Conservation (phyloP, 2,113 vertebrate species). For the Epinephelus lanceolatus region DNA sequence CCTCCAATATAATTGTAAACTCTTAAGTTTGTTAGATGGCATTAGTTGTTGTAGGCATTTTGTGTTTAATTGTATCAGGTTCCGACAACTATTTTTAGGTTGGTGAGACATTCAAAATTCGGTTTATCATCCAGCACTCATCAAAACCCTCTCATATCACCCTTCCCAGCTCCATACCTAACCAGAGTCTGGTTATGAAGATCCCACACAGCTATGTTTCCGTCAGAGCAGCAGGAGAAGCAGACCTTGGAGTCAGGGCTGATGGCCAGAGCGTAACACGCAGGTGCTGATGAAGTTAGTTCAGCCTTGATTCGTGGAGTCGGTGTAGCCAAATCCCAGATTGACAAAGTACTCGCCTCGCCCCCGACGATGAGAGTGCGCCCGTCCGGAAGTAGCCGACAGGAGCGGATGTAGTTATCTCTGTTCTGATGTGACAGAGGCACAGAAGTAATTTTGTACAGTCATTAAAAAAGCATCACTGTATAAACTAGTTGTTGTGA, state of each 20-base stretch:
- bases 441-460: neutral
- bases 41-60: too few relatives aligned
- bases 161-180: conserved; percentile 83
- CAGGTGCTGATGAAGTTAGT: conserved; percentile 93
- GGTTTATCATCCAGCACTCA: too few relatives aligned
- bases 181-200: conserved; percentile 98
- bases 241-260: conserved; percentile 98
- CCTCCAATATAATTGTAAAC: too few relatives aligned
- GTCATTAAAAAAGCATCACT: neutral
- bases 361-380: conserved; percentile 96
- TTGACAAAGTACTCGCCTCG: conserved; percentile 95
- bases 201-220: conserved; percentile 97
- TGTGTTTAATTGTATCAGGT: too few relatives aligned
- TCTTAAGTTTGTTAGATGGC: too few relatives aligned
- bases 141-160: neutral
- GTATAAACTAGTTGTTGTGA: neutral
- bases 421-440: conserved; percentile 88
- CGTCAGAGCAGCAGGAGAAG: conserved; percentile 97
- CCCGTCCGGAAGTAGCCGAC: conserved; percentile 95
- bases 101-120: too few relatives aligned
- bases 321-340: conserved; percentile 96
- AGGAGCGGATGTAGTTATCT: conserved; percentile 99
- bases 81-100: too few relatives aligned
- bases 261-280: conserved; percentile 97
- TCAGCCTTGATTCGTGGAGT: conserved; percentile 97